A percentile compares a stretch with the other conserved stretches of the same genome.
Evolutionary conservation across 2,797 vertebrate genomes (phyloP).

Genomic region (Gorsachius magnificus): DNA sequence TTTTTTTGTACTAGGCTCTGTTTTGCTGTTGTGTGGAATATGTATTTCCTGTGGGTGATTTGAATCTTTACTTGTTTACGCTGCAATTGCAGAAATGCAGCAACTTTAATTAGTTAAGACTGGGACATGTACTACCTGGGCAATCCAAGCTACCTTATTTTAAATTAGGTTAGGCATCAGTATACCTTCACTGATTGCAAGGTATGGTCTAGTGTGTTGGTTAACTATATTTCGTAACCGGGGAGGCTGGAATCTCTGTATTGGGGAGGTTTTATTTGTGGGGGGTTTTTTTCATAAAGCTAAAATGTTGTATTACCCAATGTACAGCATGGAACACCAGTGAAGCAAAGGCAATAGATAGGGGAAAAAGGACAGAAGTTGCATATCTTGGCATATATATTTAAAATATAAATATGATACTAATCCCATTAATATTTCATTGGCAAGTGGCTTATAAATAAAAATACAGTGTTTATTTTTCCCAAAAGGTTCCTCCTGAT

Average conservation of each 20-base stretch:
- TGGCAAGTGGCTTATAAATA: neutral
- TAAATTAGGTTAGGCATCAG: neutral
- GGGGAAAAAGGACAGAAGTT: neutral
- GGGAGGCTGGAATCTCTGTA: neutral
- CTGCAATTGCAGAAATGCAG: neutral
- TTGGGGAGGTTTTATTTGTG: neutral
- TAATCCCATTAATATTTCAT: neutral
- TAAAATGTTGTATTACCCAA: neutral
- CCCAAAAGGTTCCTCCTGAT: neutral
- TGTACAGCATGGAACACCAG: neutral
- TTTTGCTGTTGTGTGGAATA: neutral
- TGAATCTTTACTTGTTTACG: neutral
- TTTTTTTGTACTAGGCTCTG: neutral
- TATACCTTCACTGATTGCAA: neutral
- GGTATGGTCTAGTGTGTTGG: neutral
- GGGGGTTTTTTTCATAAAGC: neutral
- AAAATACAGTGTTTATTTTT: neutral
- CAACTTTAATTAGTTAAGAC: neutral
- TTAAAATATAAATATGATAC: neutral
- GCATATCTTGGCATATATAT: neutral
- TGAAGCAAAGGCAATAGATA: neutral
- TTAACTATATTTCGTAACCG: neutral
- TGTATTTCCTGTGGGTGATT: neutral
- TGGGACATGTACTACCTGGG: neutral
- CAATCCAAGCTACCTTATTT: neutral